Evolutionary conservation across 2,113 vertebrate genomes (phyloP).

Genomic region (Entosphenus tridentatus): DNA sequence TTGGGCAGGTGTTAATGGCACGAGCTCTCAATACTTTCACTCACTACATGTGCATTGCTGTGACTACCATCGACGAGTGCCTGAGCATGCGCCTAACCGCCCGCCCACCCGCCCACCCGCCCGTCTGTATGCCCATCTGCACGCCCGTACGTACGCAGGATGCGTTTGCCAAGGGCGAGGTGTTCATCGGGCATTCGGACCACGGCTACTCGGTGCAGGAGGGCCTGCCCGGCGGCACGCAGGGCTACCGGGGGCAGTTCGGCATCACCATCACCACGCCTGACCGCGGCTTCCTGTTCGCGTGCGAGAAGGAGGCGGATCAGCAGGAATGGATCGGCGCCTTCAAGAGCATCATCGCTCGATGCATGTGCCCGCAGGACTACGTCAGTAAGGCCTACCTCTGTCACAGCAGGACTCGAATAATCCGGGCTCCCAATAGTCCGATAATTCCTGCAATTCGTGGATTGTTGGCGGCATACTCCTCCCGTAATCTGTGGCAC

Average conservation of each 20-base stretch:
- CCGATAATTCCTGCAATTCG: too few relatives aligned
- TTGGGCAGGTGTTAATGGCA: too few relatives aligned
- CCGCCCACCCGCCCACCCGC: too few relatives aligned
- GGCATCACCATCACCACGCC: conserved; percentile 89
- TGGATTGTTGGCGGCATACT: too few relatives aligned
- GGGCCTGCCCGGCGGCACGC: conserved; percentile 47
- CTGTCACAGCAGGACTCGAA: too few relatives aligned
- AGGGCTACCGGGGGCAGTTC: conserved; percentile 68
- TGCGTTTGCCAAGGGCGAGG: conserved; percentile 72
- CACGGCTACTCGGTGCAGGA: conserved; percentile 65
- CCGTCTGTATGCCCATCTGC: background rate
- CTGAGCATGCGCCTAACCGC: too few relatives aligned
- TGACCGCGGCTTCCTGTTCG: conserved; percentile 70
- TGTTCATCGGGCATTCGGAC: conserved; percentile 88
- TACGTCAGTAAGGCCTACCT: conserved; percentile 45
- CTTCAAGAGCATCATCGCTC: conserved; percentile 65
- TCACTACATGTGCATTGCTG: too few relatives aligned
- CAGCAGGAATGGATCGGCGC: conserved; percentile 64
- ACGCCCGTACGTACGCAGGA: conserved; percentile 28
- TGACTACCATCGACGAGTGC: background rate
- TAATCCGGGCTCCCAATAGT: too few relatives aligned
- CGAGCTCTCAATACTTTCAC: too few relatives aligned
- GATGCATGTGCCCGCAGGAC: conserved; percentile 90
- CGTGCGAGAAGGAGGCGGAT: conserved; percentile 61
- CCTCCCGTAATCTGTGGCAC: too few relatives aligned